Percentiles rank a stretch among this genome's conserved stretches.
These are phyloP conservation scores for Lateolabrax maculatus DNA, from an alignment of 2,797 vertebrate species.

Conservation along the genomic window DNA sequence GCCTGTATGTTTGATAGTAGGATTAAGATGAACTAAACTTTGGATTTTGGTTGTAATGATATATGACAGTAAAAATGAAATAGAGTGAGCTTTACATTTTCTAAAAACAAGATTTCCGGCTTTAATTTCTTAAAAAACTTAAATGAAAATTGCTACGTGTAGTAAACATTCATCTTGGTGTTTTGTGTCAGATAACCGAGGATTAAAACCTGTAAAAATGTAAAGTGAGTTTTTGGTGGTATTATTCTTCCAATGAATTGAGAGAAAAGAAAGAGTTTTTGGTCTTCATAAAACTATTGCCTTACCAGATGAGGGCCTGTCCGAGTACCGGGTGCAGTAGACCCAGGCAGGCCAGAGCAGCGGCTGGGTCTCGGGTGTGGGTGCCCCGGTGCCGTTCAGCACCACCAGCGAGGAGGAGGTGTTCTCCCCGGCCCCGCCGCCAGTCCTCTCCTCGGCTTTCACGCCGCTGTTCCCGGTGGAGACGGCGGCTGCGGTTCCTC, in stretches of 20 bases:
- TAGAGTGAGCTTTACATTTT: neutral
- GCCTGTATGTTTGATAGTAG: neutral
- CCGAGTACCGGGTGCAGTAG: slow-evolving; percentile 95
- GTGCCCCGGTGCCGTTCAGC: slow-evolving; percentile 77
- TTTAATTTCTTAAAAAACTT: neutral
- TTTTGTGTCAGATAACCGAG: neutral
- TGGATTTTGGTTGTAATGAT: neutral
- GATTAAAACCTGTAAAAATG: neutral
- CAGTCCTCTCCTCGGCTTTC: slow-evolving; percentile 66
- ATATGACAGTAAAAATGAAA: neutral
- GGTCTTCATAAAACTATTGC: slow-evolving; percentile 52
- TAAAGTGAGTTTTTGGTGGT: neutral
- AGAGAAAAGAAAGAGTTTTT: neutral
- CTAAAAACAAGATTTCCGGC: neutral
- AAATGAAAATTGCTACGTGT: neutral
- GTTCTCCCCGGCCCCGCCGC: slow-evolving; percentile 45
- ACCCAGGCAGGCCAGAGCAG: slow-evolving; percentile 96
- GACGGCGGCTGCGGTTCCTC: neutral
- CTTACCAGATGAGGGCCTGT: slow-evolving; percentile 96
- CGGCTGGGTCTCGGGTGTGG: slow-evolving; percentile 86
- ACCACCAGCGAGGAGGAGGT: slow-evolving; percentile 61
- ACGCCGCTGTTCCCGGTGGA: slow-evolving; percentile 34
- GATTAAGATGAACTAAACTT: neutral
- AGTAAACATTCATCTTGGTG: neutral
- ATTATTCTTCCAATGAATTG: neutral